Base-by-base conservation (phyloP, 2,888 invertebrate genomes). In the Hylaea fasciaria region DNA sequence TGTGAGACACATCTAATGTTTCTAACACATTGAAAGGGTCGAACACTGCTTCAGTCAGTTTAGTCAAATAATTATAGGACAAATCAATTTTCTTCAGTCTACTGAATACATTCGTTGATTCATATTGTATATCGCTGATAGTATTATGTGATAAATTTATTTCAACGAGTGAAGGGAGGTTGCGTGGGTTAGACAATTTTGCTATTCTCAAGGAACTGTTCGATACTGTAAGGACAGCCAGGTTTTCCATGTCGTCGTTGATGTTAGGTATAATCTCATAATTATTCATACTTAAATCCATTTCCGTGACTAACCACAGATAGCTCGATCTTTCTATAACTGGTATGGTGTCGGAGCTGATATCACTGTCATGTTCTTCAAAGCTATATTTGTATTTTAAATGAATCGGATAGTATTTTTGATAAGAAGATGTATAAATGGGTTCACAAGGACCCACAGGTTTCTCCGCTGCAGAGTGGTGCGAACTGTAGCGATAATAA, bases 111-210 rank as follows among this genome's bases (percentile, higher is more conserved):
- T 58, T 37, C 13, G 63, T 37, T 4, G 1, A 1, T 16, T 69
- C 45, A 0, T 73, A 57, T 50, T 61, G 51, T 12, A 87, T 76
- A 32, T 67, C 57, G 37, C 47, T 70, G 11, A 89, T 86, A 4
- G 39, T 68, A 57, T 89, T 89, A 54, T 81, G 65, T 0, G 89
- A 89, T 8, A 82, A 72, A 71, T 89, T 80, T 29, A 89, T 66
- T 54, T 75, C 72, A 22, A 22, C 58, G 22, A 89, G 65, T 1
- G 44, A 44, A 0, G 37, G 46, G 0, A 86, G 62, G 12, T 77
- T 57, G 2, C 66, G 1, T 0, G 0, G 0, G 48, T 83, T 85
- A 0, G 70, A 77, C 2, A 89, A 62, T 40, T 68, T 68, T 11
- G 83, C 87, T 4, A 53, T 66, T 0, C 57, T 70, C 0, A 89